Evolutionary conservation across 2,888 invertebrate species (phyloP).

Genomic region (Chloromyia formosa): DNA sequence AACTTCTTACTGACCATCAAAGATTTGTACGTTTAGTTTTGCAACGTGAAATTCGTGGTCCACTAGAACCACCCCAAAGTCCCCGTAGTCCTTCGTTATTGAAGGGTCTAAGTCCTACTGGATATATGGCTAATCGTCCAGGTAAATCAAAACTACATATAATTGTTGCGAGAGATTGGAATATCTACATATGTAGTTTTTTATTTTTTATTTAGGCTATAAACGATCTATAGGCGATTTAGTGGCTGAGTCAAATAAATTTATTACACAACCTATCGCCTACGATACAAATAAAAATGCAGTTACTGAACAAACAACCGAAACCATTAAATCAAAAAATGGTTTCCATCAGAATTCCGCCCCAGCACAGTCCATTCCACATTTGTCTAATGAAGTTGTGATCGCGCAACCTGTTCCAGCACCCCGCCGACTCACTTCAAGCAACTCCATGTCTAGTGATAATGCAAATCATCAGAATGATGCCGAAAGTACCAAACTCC

Average conservation of each 20-base stretch:
- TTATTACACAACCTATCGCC: slow-evolving; percentile 55
- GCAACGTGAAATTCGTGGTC: slow-evolving; percentile 74
- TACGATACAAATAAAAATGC: slow-evolving; percentile 54
- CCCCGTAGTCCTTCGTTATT: slow-evolving; percentile 64
- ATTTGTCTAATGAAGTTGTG: slow-evolving; percentile 46
- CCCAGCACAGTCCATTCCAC: slow-evolving; percentile 48
- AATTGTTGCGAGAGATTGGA: not conserved
- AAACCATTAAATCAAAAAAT: slow-evolving; percentile 64
- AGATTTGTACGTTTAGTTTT: slow-evolving; percentile 90
- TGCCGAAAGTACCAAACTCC: slow-evolving; percentile 52
- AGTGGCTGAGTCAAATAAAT: slow-evolving; percentile 56
- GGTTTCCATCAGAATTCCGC: slow-evolving; percentile 55
- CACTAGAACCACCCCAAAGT: slow-evolving; percentile 63
- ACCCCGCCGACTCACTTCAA: slow-evolving; percentile 63
- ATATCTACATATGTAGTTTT: not conserved
- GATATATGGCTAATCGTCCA: slow-evolving; percentile 77
- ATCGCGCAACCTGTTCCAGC: slow-evolving; percentile 64
- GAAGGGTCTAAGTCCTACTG: slow-evolving; percentile 69
- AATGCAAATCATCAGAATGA: slow-evolving; percentile 51
- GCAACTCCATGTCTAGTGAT: slow-evolving; percentile 65
- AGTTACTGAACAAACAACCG: slow-evolving; percentile 58
- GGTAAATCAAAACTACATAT: slow-evolving; percentile 56
- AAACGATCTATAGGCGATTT: slow-evolving; percentile 69
- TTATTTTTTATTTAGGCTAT: slow-evolving; percentile 63
- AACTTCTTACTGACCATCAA: slow-evolving; percentile 88